These are phyloP conservation scores for Heliconius aoede DNA, from an alignment of 2,888 invertebrate genomes.

Conservation along the genomic window DNA sequence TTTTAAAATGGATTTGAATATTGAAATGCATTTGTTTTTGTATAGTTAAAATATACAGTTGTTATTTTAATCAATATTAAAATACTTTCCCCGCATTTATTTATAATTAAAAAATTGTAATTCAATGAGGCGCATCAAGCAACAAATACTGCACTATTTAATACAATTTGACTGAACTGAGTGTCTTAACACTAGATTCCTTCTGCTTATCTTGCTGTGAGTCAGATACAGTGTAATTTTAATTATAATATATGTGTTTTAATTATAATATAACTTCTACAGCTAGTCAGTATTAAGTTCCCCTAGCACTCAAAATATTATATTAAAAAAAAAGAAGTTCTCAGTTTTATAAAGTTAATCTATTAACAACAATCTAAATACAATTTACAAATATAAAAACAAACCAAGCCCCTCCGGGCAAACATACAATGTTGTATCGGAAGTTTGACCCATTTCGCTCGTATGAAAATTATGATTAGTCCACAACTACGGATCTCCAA, in stretches of 20 bases:
- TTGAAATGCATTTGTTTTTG: conserved; percentile 1
- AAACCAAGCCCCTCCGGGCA: background rate
- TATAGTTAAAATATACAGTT: background rate
- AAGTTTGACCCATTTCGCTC: background rate
- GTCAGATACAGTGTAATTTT: too few species aligned
- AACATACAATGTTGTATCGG: background rate
- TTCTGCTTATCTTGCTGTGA: too few species aligned
- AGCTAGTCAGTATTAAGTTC: too few species aligned
- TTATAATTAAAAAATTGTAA: too few species aligned
- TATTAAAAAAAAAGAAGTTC: too few species aligned
- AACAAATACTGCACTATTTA: background rate
- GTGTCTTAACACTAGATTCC: too few species aligned
- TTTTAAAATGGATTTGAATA: conserved; percentile 4
- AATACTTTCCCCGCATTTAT: too few species aligned
- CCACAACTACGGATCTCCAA: conserved; percentile 7
- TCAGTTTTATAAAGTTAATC: too few species aligned
- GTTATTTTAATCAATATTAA: background rate
- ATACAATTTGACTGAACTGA: too few species aligned
- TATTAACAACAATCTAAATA: background rate
- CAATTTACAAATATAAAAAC: background rate
- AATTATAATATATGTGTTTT: too few species aligned
- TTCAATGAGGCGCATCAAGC: background rate
- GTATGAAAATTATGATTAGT: conserved; percentile 18
- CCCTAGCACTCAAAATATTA: too few species aligned
- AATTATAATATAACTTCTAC: too few species aligned